These are phyloP conservation scores for Alentia gelatinosa DNA, from an alignment of 2,888 invertebrate species.

Conservation along the genomic window DNA sequence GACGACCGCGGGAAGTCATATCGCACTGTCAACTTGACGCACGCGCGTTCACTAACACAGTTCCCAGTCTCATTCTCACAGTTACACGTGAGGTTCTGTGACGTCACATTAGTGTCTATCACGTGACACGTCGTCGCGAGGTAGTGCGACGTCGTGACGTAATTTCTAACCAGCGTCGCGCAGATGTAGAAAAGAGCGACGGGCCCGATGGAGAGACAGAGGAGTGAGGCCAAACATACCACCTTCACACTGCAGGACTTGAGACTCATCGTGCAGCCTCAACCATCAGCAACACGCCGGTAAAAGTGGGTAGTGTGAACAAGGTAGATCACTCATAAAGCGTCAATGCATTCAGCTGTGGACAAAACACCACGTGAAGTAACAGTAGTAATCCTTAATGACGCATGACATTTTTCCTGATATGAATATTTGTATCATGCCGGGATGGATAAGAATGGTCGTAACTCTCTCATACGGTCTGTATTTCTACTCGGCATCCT, in stretches of 20 bases:
- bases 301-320: too few species aligned
- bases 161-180: neutral
- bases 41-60: neutral
- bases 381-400: too few species aligned
- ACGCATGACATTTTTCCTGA: too few species aligned
- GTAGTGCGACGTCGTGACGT: neutral
- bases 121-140: neutral
- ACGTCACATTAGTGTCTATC: neutral
- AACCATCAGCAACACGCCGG: too few species aligned
- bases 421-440: too few species aligned
- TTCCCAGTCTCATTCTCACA: neutral
- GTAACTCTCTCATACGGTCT: too few species aligned
- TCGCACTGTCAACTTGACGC: neutral
- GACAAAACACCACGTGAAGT: too few species aligned
- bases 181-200: slow-evolving; percentile 37
- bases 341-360: too few species aligned
- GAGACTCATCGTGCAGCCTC: neutral
- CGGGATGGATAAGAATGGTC: too few species aligned
- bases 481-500: too few species aligned
- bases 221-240: neutral
- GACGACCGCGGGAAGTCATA: neutral
- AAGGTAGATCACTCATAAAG: too few species aligned
- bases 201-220: slow-evolving; percentile 23
- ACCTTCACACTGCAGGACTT: neutral
- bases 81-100: neutral